Evolutionary conservation across 2,797 vertebrate species (phyloP).

Genomic region (Luscinia luscinia): DNA sequence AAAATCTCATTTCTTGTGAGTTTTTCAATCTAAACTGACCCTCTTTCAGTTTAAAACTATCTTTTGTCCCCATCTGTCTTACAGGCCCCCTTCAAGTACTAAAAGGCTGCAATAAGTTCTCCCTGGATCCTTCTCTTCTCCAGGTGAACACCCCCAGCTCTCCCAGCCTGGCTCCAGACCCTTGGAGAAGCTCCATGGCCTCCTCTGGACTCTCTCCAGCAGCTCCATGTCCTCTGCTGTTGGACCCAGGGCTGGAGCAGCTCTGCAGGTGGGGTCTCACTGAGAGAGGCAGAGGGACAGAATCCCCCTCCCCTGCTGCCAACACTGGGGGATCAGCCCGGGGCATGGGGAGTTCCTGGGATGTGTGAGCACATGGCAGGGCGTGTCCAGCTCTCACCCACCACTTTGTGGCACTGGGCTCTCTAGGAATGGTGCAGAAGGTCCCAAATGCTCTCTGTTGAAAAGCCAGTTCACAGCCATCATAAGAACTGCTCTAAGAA

Average conservation of each 20-base stretch:
- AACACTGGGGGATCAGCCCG: neutral
- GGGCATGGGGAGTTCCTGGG: neutral
- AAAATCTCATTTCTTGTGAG: neutral
- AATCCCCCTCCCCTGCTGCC: neutral
- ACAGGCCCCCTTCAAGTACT: neutral
- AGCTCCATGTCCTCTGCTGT: neutral
- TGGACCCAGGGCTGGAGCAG: neutral
- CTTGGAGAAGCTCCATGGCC: fast-evolving
- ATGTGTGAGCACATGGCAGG: neutral
- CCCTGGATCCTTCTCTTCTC: neutral
- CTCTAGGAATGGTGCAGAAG: neutral
- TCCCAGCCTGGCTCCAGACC: neutral
- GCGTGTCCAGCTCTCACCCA: neutral
- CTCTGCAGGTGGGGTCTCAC: neutral
- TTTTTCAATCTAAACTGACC: neutral
- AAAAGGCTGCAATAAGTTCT: neutral
- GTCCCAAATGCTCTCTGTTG: neutral
- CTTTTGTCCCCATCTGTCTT: neutral
- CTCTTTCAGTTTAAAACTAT: neutral
- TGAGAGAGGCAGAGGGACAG: neutral
- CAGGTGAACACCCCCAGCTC: neutral
- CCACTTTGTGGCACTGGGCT: neutral
- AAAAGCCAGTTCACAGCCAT: neutral
- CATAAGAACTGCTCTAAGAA: neutral
- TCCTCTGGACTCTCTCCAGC: neutral